These are phyloP conservation scores for Chrysodeixis includens DNA, from an alignment of 2,888 invertebrate species.

Conservation along the genomic window DNA sequence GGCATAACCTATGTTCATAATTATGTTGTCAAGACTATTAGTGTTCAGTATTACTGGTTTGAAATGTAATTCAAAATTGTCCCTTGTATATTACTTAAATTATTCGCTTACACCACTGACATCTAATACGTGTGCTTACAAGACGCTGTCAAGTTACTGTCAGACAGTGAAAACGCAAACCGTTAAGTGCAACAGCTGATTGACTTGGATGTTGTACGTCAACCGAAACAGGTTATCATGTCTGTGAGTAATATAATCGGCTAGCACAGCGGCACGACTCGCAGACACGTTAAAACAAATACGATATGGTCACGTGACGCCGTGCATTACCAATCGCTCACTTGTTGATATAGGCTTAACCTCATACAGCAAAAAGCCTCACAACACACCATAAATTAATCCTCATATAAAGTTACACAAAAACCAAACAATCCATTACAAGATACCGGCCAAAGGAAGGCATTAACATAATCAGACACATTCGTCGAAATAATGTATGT, in stretches of 20 bases:
- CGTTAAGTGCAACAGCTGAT: constrained; percentile 18
- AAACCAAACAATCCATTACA: constrained; percentile 82
- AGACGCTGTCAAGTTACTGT: constrained; percentile 12
- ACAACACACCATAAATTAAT: constrained; percentile 32
- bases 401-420: constrained; percentile 58
- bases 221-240: constrained; percentile 25
- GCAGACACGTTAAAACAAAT: constrained; percentile 19
- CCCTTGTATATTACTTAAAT: neutral
- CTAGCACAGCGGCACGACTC: constrained; percentile 10
- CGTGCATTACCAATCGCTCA: constrained; percentile 15
- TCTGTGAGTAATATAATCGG: constrained; percentile 21
- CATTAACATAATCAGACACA: constrained; percentile 87
- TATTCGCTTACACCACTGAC: neutral
- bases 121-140: constrained; percentile 5
- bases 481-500: constrained; percentile 86
- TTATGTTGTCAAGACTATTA: neutral
- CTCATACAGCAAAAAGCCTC: neutral
- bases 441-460: constrained; percentile 74
- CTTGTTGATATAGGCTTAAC: constrained; percentile 31
- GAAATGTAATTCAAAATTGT: neutral
- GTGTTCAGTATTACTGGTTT: neutral
- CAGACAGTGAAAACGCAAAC: constrained; percentile 20
- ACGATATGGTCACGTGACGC: constrained; percentile 11
- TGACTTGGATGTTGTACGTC: constrained; percentile 24
- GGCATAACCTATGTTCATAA: constrained; percentile 13